Evolutionary conservation across 2,888 invertebrate genomes (phyloP).

Genomic region (Steinernema carpocapsae): DNA sequence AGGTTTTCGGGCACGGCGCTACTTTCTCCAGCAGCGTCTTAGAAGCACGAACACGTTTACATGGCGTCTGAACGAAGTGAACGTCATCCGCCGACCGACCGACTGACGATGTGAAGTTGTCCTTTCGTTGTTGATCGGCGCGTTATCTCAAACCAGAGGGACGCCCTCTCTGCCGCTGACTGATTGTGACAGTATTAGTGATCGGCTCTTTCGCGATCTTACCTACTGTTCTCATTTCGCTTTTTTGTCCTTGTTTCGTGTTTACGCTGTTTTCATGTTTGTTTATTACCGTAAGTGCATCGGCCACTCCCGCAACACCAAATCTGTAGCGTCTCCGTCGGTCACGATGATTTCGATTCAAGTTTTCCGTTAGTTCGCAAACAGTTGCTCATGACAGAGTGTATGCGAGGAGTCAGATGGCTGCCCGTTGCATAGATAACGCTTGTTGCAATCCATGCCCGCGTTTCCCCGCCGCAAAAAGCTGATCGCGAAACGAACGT

Average conservation of each 20-base stretch:
- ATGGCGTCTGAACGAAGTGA: slow-evolving; percentile 17
- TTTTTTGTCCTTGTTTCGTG: not conserved
- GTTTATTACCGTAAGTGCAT: not conserved
- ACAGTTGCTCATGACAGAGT: too few relatives aligned
- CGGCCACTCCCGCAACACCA: not conserved
- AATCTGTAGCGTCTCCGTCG: not conserved
- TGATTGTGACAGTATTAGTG: slow-evolving; percentile 22
- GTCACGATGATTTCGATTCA: too few relatives aligned
- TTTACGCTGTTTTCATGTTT: slow-evolving; percentile 1
- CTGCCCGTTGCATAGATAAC: not conserved
- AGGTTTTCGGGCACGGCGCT: not conserved
- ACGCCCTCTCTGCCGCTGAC: slow-evolving; percentile 27
- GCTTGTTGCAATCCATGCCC: not conserved
- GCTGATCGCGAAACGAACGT: too few relatives aligned
- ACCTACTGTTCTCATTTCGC: slow-evolving; percentile 1
- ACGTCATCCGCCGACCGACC: slow-evolving; percentile 17
- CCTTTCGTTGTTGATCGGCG: slow-evolving; percentile 34
- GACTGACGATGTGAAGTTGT: slow-evolving; percentile 23
- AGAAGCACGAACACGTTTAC: slow-evolving; percentile 28
- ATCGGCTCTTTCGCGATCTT: slow-evolving; percentile 23
- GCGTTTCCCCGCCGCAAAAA: too few relatives aligned
- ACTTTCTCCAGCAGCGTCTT: not conserved
- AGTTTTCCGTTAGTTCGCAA: too few relatives aligned
- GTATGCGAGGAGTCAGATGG: too few relatives aligned
- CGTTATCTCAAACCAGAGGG: slow-evolving; percentile 32